Evolutionary conservation across 1,140 invertebrate species (phyloP).

Genomic region (Drosophila santomea): DNA sequence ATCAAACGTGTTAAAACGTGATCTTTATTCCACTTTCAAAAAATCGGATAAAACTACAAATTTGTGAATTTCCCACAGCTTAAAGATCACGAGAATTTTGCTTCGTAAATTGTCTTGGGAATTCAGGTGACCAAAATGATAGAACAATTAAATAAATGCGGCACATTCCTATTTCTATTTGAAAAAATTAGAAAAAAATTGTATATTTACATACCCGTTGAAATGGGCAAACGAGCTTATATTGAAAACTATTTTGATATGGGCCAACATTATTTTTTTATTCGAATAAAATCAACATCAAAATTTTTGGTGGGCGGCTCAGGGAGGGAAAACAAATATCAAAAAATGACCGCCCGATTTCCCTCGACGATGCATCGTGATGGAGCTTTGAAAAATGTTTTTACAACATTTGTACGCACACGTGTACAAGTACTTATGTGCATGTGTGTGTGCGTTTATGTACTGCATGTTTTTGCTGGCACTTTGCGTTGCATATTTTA

Average conservation of each 20-base stretch:
- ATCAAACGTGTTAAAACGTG: too few species aligned
- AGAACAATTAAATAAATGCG: constrained; percentile 29
- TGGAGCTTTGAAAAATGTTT: constrained; percentile 74
- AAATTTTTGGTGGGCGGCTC: constrained; percentile 29
- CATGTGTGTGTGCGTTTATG: neutral
- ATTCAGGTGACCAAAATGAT: constrained; percentile 10
- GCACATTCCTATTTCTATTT: constrained; percentile 12
- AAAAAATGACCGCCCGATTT: constrained; percentile 31
- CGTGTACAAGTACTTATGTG: constrained; percentile 1
- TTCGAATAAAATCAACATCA: constrained; percentile 71
- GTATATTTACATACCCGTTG: constrained; percentile 38
- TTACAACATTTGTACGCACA: constrained; percentile 62
- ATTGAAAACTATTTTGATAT: constrained; percentile 53
- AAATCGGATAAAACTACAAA: neutral
- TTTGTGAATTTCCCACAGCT: neutral
- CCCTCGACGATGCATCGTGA: constrained; percentile 19
- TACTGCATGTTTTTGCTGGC: constrained; percentile 33
- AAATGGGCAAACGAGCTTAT: constrained; percentile 31
- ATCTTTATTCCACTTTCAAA: neutral
- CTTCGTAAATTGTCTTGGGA: constrained; percentile 20
- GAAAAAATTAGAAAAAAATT: constrained; percentile 5
- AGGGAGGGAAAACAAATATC: constrained; percentile 37
- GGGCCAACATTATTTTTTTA: constrained; percentile 57
- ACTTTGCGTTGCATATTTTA: constrained; percentile 67
- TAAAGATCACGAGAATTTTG: neutral